Base-by-base conservation (phyloP, 2,113 vertebrate genomes). In the Bombycilla garrulus region DNA sequence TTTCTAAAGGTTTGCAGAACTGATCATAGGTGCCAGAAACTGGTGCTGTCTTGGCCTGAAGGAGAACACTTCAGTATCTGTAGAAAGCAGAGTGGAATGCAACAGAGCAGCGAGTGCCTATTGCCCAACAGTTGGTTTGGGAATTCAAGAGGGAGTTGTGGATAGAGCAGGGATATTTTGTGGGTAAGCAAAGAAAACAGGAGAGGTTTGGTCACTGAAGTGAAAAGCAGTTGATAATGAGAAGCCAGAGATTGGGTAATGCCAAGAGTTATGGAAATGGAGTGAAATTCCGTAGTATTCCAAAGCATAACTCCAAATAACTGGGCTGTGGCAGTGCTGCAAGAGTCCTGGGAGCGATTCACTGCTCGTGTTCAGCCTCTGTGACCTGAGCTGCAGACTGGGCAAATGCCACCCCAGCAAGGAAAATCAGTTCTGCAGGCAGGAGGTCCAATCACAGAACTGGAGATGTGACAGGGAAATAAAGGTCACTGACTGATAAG, bases 341-440 rank as follows among this genome's bases (percentile, higher is more conserved):
- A 51, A n/a, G n/a, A n/a, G 62, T 5, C 69, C n/a, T 28, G 53
- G 65, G 42, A 50, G 35, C 7, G 58, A 14, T 36, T 67, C 5
- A 0, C 51, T 71, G 56, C 72, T 77, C 0, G 0, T 20, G 62
- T 21, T 80, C 50, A 58, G 10, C 16, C n/a, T 28, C 4, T 3
- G 6, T 11, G 35, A 64, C 6, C 31, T 9, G 29, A 42, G 19
- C 51, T 73, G 35, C 54, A 65, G 54, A 76, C 2, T 4, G 35
- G 35, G 3, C 6, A 65, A 48, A 18, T 2, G 15, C 64, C 86
- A 83, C 47, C 51, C 86, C 50, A 33, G 42, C 24, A 54, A 29
- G 26, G 67, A 44, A 62, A 81, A 80, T 22, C 25, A 54, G 31
- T 6, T 77, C 60, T 69, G 17, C 44, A 70, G 45, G 48, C 70